Conservation (phyloP, 2,888 invertebrate species). For the Galerucella nymphaeae region DNA sequence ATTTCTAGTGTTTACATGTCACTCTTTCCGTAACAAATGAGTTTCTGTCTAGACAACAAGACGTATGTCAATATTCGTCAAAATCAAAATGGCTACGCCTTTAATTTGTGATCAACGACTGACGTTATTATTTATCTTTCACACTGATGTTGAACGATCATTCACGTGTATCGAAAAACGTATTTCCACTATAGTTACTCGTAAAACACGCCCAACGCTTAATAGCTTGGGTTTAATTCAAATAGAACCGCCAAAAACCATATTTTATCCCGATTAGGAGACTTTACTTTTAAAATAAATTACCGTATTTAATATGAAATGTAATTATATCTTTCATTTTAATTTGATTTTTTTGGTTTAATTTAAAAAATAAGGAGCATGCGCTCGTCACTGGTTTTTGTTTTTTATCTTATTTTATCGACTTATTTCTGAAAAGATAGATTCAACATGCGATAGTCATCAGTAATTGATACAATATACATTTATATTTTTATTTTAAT, state of each 20-base stretch:
- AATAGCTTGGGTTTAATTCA: constrained; percentile 48
- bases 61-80: constrained; percentile 80
- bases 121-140: constrained; percentile 45
- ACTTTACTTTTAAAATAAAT: neutral
- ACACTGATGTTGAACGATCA: constrained; percentile 28
- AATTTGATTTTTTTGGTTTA: constrained; percentile 11
- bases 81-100: constrained; percentile 79
- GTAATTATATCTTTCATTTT: neutral
- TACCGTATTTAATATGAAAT: constrained; percentile 2
- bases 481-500: neutral
- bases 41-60: constrained; percentile 66
- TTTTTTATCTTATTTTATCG: constrained; percentile 39
- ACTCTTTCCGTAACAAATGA: constrained; percentile 66
- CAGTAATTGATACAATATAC: neutral
- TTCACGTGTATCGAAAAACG: constrained; percentile 37
- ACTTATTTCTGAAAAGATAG: constrained; percentile 22
- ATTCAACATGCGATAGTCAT: neutral
- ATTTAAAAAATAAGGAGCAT: constrained; percentile 37
- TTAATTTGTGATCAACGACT: constrained; percentile 59
- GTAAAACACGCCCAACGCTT: constrained; percentile 60
- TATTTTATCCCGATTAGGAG: neutral
- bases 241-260: constrained; percentile 45
- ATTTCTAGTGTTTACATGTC: constrained; percentile 66
- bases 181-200: constrained; percentile 44
- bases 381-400: constrained; percentile 37